Conservation (phyloP, 92 coral and sea anemone species). For the Isaurus tuberculatus region DNA sequence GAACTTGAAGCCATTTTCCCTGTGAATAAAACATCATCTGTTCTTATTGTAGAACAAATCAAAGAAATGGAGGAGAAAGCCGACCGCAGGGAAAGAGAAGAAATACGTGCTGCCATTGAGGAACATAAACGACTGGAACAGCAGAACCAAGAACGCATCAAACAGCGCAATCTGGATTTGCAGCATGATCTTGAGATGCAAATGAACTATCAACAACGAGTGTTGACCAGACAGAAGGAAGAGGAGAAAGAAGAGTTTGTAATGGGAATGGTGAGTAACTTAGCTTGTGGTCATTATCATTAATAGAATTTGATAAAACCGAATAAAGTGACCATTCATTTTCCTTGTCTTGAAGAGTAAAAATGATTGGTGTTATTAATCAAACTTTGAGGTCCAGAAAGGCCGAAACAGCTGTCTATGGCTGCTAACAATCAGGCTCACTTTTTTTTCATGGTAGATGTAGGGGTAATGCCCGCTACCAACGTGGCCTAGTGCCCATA, state of each 20-base stretch:
- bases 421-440: too few relatives aligned
- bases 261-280: slow-evolving; percentile 83
- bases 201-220: slow-evolving; percentile 83
- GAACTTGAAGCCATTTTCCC: too few relatives aligned
- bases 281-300: background rate
- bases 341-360: too few relatives aligned
- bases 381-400: too few relatives aligned
- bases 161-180: slow-evolving; percentile 73
- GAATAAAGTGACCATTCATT: too few relatives aligned
- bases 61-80: slow-evolving; percentile 77
- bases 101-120: slow-evolving; percentile 72
- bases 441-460: too few relatives aligned
- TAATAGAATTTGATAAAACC: too few relatives aligned
- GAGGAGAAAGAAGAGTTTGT: slow-evolving; percentile 87
- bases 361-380: too few relatives aligned
- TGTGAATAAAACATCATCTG: too few relatives aligned
- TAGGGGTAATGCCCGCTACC: too few relatives aligned
- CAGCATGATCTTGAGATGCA: slow-evolving; percentile 95
- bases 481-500: too few relatives aligned
- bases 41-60: slow-evolving; percentile 59
- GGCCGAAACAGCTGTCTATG: too few relatives aligned
- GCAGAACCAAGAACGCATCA: slow-evolving; percentile 82
- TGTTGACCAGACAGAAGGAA: slow-evolving; percentile 76
- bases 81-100: slow-evolving; percentile 80
- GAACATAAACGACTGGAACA: slow-evolving; percentile 90